These are phyloP conservation scores for Horisme vitalbata DNA, from an alignment of 2,888 invertebrate genomes.

Conservation along the genomic window DNA sequence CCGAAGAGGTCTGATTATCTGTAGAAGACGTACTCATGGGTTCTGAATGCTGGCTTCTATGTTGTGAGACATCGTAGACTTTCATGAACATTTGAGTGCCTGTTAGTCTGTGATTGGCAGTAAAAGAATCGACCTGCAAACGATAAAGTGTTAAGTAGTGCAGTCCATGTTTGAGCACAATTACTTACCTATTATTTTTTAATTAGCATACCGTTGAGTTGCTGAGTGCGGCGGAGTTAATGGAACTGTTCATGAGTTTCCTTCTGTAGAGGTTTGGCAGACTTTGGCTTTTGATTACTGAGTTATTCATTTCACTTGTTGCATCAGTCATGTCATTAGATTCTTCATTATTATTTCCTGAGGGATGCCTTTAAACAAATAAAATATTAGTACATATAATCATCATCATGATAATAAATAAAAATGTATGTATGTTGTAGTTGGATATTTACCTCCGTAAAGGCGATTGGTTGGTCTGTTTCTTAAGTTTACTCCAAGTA, in stretches of 20 bases:
- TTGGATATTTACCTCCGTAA: conserved; percentile 79
- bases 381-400: conserved; percentile 3
- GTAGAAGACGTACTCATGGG: conserved; percentile 80
- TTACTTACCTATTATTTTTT: conserved; percentile 31
- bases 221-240: conserved; percentile 82
- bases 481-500: conserved; percentile 93
- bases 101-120: conserved; percentile 70
- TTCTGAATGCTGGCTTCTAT: conserved; percentile 76
- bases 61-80: conserved; percentile 76
- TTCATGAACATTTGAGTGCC: conserved; percentile 74
- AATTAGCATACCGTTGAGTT: conserved; percentile 86
- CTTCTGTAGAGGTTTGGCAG: conserved; percentile 88
- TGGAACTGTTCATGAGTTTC: conserved; percentile 78
- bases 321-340: conserved; percentile 79
- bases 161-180: conserved; percentile 27
- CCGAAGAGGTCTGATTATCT: conserved; percentile 74
- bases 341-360: conserved; percentile 88
- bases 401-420: not conserved
- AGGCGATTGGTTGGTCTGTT: conserved; percentile 86
- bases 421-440: not conserved
- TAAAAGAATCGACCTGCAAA: conserved; percentile 78
- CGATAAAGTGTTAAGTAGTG: conserved; percentile 39
- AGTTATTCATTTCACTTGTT: conserved; percentile 83
- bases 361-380: conserved; percentile 85
- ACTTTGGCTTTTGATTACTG: conserved; percentile 88